Evolutionary conservation across 2,797 vertebrate species (phyloP).

Genomic region (Schizothorax lantsangensis): DNA sequence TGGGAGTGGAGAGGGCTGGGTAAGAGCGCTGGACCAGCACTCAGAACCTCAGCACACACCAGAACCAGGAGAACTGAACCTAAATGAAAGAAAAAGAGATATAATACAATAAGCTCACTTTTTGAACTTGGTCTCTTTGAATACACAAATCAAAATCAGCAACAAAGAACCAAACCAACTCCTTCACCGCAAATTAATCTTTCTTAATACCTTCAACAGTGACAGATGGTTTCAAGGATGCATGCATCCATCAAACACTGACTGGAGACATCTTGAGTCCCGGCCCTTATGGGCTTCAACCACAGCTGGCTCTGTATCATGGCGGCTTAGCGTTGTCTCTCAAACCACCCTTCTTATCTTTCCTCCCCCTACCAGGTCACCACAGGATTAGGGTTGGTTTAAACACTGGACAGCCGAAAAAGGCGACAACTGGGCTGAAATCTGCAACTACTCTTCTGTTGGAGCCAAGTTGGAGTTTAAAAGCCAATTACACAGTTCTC

Average conservation of each 20-base stretch:
- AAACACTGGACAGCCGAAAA: constrained; percentile 22
- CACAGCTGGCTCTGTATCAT: constrained; percentile 46
- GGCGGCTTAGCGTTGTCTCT: constrained; percentile 32
- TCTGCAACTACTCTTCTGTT: constrained; percentile 19
- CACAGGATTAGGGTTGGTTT: constrained; percentile 38
- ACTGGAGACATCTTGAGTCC: constrained; percentile 22
- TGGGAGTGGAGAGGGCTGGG: constrained; percentile 74
- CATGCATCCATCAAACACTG: constrained; percentile 26
- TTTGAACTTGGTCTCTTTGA: no score
- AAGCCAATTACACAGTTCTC: constrained; percentile 36
- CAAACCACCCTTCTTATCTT: constrained; percentile 29
- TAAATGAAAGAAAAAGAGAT: constrained; percentile 51
- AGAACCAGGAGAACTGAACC: constrained; percentile 65
- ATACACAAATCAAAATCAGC: background rate
- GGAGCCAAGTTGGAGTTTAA: constrained; percentile 20
- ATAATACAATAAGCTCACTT: background rate
- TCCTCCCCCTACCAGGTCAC: constrained; percentile 33
- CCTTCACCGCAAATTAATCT: background rate
- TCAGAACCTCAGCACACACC: constrained; percentile 66
- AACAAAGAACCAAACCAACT: constrained; percentile 18
- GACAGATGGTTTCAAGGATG: constrained; percentile 13
- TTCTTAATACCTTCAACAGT: constrained; percentile 26
- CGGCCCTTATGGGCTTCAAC: constrained; percentile 19
- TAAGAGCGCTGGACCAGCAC: constrained; percentile 71
- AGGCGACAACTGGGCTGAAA: constrained; percentile 3